A percentile compares a stretch with the other conserved stretches of the same genome.
Evolutionary conservation across 1,140 invertebrate genomes (phyloP).

Genomic region (Papilio glaucus): DNA sequence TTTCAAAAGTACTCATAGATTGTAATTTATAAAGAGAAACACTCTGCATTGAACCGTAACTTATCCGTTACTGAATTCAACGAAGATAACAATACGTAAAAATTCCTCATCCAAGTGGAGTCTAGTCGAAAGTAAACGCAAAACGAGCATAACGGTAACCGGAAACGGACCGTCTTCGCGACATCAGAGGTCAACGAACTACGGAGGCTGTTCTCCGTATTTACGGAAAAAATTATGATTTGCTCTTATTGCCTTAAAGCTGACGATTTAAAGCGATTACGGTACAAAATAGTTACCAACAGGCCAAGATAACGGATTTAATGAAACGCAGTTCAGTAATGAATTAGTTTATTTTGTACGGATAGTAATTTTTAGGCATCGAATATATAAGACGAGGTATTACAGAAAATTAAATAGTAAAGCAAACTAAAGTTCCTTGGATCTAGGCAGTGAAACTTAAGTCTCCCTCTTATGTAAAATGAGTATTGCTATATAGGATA

Average conservation of each 20-base stretch:
- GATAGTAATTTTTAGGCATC: no score
- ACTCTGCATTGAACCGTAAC: conserved; percentile 14
- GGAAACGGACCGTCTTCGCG: conserved; percentile 26
- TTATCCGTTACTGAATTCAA: conserved; percentile 34
- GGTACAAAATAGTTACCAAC: conserved; percentile 13
- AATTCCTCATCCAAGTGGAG: conserved; percentile 29
- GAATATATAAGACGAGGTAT: no score
- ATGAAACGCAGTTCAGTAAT: background rate
- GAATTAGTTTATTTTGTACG: background rate
- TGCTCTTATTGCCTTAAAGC: conserved; percentile 34
- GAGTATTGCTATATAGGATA: no score
- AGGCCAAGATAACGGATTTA: conserved; percentile 7
- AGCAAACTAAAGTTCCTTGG: no score
- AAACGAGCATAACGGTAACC: conserved; percentile 51
- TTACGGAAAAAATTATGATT: conserved; percentile 65
- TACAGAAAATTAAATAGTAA: no score
- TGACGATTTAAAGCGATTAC: conserved; percentile 21
- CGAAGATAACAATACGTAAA: conserved; percentile 28
- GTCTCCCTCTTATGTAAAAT: no score
- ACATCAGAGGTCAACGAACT: conserved; percentile 58
- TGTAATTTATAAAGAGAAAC: no score
- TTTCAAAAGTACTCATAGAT: background rate
- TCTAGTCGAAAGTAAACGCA: conserved; percentile 51
- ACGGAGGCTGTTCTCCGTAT: conserved; percentile 47
- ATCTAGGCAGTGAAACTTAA: no score